Evolutionary conservation across 2,113 vertebrate genomes (phyloP).

Genomic region (Dendropsophus ebraccatus): DNA sequence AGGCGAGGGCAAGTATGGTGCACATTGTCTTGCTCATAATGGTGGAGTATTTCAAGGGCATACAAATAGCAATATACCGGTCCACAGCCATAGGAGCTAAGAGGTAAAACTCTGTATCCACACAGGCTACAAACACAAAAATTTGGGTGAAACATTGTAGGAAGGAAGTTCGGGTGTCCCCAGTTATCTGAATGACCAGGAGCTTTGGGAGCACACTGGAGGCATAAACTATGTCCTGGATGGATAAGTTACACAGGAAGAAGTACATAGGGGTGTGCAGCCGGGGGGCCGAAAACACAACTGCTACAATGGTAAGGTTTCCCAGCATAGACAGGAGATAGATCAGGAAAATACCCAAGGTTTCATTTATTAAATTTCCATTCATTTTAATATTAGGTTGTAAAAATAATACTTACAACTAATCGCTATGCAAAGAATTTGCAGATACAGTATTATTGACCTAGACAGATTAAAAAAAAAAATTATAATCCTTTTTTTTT

Average conservation of each 20-base stretch:
- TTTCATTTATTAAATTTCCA: no score
- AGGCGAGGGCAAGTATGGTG: not conserved
- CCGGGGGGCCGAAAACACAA: not conserved
- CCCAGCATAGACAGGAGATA: not conserved
- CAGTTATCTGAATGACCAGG: not conserved
- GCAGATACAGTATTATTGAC: no score
- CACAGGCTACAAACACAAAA: not conserved
- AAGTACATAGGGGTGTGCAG: conserved; percentile 42
- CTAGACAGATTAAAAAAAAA: no score
- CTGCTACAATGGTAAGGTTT: not conserved
- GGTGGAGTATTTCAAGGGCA: conserved; percentile 9
- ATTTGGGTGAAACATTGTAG: conserved; percentile 9
- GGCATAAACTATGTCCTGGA: conserved; percentile 7
- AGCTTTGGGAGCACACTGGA: conserved; percentile 22
- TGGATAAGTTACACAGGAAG: conserved; percentile 27
- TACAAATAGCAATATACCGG: no score
- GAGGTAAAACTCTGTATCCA: not conserved
- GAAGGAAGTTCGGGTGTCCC: not conserved
- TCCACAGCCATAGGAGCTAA: not conserved
- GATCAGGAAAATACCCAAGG: not conserved
- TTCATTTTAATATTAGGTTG: no score
- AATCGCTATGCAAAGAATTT: no score
- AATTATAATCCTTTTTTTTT: no score
- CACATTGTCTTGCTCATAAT: conserved; percentile 26
- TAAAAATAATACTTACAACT: no score